Evolutionary conservation across 2,797 vertebrate genomes (phyloP), one percentile per base, ranked within the genome.

Genomic region (Pampus argenteus): DNA sequence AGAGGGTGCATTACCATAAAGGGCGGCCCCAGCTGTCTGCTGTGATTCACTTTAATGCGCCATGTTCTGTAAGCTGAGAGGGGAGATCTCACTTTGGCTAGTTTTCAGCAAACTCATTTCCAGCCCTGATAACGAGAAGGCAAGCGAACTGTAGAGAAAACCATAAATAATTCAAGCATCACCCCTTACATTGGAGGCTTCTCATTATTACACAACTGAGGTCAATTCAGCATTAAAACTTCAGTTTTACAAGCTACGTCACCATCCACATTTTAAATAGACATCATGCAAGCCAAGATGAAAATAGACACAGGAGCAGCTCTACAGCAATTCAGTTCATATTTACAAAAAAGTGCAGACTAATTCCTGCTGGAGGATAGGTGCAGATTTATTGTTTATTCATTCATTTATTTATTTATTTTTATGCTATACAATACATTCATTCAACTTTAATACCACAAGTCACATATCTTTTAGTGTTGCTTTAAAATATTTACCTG

Each of bases 1-100:
- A 79, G 49, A 76, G 90, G 90, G 85, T 88, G 89, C 86, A 95
- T 96, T 95, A 94, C 91, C 93, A 95, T 95, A 95, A 95, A 95
- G 90, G 92, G 91, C 90, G 92, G 91, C 82, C 88, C 88, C 81
- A 88, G 86, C 92, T 96, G 95, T 95, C 96, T 81, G 69, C 92
- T 89, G 87, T 92, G 83, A 95, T 95, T 96, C 92, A 87, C 80
- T 86, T 93, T 94, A 87, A 90, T 94, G 78, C 52, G 67, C 78
- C 71, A 56, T 67, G 65, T 88, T 86, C 86, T 82, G 81, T 84
- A 86, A 86, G 78, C 90, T 28, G 72, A 84, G 89, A 81, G 78
- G 71, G 78, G 73, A 80, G 76, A 75, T 87, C 87, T 90, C 76
- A 83, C 86, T 89, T 85, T 84, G 90, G 87, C 83, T 82, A 76